Evolutionary conservation across 2,113 vertebrate genomes (phyloP), one percentile per base, ranked within the genome.

Genomic region (Charadrius vociferus): DNA sequence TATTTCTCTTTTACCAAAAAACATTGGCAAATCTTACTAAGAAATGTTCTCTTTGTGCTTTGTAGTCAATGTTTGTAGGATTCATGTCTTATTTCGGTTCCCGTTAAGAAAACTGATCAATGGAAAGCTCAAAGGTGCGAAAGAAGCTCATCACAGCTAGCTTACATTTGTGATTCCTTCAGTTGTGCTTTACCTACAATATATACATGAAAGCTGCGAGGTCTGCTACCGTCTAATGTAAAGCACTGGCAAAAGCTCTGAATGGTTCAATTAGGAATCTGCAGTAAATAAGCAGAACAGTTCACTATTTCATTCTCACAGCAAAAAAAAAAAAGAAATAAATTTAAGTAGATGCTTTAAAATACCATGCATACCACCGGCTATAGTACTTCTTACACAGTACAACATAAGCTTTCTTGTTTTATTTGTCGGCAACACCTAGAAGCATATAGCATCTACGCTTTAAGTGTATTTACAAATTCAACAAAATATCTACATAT

Each of bases 401-500:
- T 97, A 98, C 98, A 98, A 98, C 97, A 96, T 98, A 98, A 98
- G 96, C 95, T 96, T 93, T 95, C 96, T 75, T 80, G 88, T 75
- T 96, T 96, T 97, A 96, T 96, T 97, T 94, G 92, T 98, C 92
- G 94, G 79, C 93, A 97, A 98, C 96, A 98, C 98, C 98, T 98
- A 97, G 96, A 97, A 97, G 94, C 98, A 98, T 98, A 98, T 97
- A 98, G 98, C 98, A 96, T 98, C 98, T 98, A 98, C 94, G 68
- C 97, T 98, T 98, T 98, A 90, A 97, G 97, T 98, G 96, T 99
- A 99, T 99, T 98, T 99, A 99, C 99, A 99, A 98, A 99, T 98
- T 98, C 98, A 99, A 99, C 98, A 99, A 98, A 99, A 98, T 99
- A 99, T 99, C 99, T 99, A 99, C 99, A 99, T 97, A 98, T 98